A percentile compares a stretch with the other conserved stretches of the same genome.
These are phyloP conservation scores for Nothocercus julius DNA, from an alignment of 2,113 vertebrate species.

Conservation along the genomic window DNA sequence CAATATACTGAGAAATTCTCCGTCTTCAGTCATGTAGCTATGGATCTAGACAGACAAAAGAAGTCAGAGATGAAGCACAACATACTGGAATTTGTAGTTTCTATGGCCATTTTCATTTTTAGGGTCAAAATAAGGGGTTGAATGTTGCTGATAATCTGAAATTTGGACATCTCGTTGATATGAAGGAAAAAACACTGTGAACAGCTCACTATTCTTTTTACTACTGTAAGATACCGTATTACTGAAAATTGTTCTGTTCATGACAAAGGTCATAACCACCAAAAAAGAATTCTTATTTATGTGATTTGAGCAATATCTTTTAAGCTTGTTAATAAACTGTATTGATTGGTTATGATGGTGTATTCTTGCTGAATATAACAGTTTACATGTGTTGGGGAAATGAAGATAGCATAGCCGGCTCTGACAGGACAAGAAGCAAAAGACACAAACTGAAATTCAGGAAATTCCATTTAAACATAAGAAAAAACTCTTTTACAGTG, in stretches of 20 bases:
- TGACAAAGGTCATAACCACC: background rate
- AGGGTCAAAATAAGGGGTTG: background rate
- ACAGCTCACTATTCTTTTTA: background rate
- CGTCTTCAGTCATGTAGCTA: background rate
- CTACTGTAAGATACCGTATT: background rate
- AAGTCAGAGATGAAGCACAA: background rate
- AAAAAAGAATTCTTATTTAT: fast-evolving
- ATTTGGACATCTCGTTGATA: background rate
- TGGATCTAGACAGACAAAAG: background rate
- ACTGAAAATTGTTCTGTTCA: background rate
- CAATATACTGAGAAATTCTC: background rate
- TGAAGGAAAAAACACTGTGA: background rate
- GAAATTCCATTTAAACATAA: background rate
- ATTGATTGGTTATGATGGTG: background rate
- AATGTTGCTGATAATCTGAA: background rate
- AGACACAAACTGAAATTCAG: background rate
- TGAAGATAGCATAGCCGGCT: background rate
- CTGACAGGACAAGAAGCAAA: background rate
- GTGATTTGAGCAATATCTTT: background rate
- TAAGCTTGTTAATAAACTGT: background rate
- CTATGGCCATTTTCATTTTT: background rate
- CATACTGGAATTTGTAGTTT: background rate
- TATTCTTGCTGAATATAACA: background rate
- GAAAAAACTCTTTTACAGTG: background rate
- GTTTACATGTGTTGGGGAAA: background rate